Base-by-base conservation (phyloP, 2,888 invertebrate genomes). In the Eupithecia dodoneata region DNA sequence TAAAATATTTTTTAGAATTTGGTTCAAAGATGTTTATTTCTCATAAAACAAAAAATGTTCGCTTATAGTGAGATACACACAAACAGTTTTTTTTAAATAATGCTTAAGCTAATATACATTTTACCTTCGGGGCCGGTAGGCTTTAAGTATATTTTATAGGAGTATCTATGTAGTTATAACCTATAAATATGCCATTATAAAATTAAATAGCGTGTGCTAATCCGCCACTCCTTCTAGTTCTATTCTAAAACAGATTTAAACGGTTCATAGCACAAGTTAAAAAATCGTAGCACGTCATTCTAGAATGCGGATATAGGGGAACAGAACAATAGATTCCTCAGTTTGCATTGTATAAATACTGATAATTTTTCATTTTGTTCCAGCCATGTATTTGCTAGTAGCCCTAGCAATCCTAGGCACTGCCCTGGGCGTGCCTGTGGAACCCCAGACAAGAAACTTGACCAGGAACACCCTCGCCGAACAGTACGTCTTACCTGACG, bases 401-500 rank as follows among this genome's bases (percentile, higher is more conserved):
- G 85, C 90, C 75, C 79, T 92, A 59, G 83, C 88, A 79, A 75
- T 93, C 2, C 12, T 93, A 81, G 93, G 92, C 76, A 80, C 87
- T 9, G 90, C 87, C 1, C 66, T 83, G 0, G 87, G 87, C 71
- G 79, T 87, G 3, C 92, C 93, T 0, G 2, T 90, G 63, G 74
- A 9, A 66, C 74, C 63, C 44, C 15, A 18, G 63, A 76, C 77
- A 41, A 80, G 78, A 63, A 63, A 63, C 30, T 30, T 63, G 42
- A 75, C 79, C 10, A 80, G 81, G 44, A 85, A 84, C 42, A 66
- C 66, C 15, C 75, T 86, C 0, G 83, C 84, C 1, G 88, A 86
- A 0, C 83, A 79, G 45, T 96, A 96, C 86, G 93, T 96, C 0
- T 90, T 97, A 12, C 96, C 97, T 0, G 90, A 88, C 0, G 92